A percentile compares a stretch with the other conserved stretches of the same genome.
Conservation (phyloP, 2,797 vertebrate species). For the Molossus molossus region DNA sequence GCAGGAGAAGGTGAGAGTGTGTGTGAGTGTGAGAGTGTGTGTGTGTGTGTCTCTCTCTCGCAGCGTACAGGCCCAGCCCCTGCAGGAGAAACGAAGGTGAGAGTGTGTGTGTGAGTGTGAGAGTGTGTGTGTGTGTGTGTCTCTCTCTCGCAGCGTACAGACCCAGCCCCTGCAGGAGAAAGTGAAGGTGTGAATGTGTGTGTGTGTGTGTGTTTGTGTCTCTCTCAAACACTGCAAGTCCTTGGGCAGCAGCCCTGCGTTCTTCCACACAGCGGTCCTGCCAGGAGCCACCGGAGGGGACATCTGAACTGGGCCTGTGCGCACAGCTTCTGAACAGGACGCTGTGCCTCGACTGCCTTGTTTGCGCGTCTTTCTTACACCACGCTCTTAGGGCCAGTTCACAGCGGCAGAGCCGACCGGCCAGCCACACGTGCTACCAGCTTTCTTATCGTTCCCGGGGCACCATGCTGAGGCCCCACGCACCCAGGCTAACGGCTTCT, state of each 20-base stretch:
- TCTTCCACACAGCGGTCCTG: not conserved
- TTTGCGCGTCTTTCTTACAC: not conserved
- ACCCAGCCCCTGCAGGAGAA: too few relatives aligned
- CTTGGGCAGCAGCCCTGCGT: accelerated
- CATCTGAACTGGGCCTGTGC: too few relatives aligned
- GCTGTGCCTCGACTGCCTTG: accelerated
- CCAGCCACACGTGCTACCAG: accelerated
- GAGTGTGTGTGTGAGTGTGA: too few relatives aligned
- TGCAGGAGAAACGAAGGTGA: conserved; percentile 73
- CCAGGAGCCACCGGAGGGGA: too few relatives aligned
- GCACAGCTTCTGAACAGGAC: not conserved
- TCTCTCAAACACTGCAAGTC: accelerated
- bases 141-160: too few relatives aligned
- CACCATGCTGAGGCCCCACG: not conserved
- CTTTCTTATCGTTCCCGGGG: not conserved
- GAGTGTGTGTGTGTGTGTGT: too few relatives aligned
- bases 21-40: too few relatives aligned
- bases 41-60: conserved; percentile 90
- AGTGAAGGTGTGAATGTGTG: too few relatives aligned
- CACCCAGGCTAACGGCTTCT: not conserved
- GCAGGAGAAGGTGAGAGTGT: too few relatives aligned
- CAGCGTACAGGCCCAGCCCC: conserved; percentile 98
- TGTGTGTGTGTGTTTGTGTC: accelerated
- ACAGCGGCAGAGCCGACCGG: accelerated
- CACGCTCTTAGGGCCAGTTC: not conserved